These are phyloP conservation scores for Scaptodrosophila latifasciaeformis DNA, from an alignment of 2,888 invertebrate species.

Conservation along the genomic window DNA sequence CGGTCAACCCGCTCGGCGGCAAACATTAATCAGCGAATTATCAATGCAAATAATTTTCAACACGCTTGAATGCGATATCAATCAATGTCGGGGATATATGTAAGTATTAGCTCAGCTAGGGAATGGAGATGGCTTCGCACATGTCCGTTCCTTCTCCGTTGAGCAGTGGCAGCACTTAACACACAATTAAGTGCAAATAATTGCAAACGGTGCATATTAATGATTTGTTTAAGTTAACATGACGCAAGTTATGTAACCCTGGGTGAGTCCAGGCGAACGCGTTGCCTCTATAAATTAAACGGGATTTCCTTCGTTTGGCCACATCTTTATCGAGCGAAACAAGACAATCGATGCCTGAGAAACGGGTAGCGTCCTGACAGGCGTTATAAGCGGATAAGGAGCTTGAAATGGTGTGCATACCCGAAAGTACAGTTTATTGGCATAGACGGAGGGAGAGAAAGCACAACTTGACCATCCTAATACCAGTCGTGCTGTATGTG, in stretches of 20 bases:
- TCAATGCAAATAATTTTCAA: conserved; percentile 70
- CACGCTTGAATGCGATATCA: conserved; percentile 69
- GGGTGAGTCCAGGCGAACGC: too few species aligned
- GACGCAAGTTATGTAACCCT: too few species aligned
- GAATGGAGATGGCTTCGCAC: too few species aligned
- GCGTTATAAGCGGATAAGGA: conserved; percentile 68
- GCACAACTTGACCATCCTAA: conserved; percentile 11
- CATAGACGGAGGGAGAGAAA: conserved; percentile 18
- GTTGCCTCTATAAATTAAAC: too few species aligned
- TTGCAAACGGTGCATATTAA: conserved; percentile 72
- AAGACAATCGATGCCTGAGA: too few species aligned
- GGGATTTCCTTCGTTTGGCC: too few species aligned
- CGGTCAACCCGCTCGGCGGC: conserved; percentile 39
- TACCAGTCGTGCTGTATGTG: background rate
- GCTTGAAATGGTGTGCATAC: conserved; percentile 46
- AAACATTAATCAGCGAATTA: conserved; percentile 70
- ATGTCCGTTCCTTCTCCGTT: conserved; percentile 20
- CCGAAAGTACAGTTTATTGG: background rate
- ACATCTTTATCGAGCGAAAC: too few species aligned
- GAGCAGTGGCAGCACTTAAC: conserved; percentile 64
- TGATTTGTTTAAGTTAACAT: conserved; percentile 72
- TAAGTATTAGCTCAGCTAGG: too few species aligned
- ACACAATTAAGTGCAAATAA: conserved; percentile 74
- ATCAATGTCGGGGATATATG: conserved; percentile 53
- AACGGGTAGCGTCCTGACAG: conserved; percentile 1